These are phyloP conservation scores for Myotis davidii DNA, from an alignment of 2,113 vertebrate species.

Conservation along the genomic window DNA sequence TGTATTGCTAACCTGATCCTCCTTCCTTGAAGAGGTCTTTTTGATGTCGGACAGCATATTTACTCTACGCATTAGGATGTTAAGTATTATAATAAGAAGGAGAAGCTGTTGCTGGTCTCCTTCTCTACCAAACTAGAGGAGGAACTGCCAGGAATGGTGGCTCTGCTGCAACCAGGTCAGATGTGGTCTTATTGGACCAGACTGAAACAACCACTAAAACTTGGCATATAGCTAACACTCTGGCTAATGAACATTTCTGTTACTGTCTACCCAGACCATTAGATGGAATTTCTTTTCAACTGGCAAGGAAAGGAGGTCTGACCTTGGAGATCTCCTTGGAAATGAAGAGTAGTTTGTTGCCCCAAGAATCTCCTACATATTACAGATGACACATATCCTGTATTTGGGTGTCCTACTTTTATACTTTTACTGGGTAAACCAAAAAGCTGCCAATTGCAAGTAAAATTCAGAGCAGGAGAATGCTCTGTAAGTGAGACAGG, in stretches of 20 bases:
- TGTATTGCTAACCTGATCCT: neutral
- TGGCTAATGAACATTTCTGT: neutral
- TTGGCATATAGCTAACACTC: neutral
- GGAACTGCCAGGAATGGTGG: neutral
- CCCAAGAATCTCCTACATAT: neutral
- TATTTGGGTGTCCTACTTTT: neutral
- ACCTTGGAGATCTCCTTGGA: neutral
- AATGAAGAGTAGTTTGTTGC: neutral
- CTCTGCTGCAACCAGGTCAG: neutral
- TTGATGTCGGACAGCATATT: neutral
- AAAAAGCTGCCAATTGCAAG: neutral
- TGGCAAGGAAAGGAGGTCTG: slow-evolving; percentile 5
- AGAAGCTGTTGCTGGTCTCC: neutral
- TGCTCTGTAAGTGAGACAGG: neutral
- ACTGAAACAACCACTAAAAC: neutral
- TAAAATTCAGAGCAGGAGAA: neutral
- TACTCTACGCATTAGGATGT: neutral
- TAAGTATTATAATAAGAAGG: neutral
- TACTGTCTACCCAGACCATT: neutral
- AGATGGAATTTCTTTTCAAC: neutral
- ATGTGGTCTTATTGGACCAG: neutral
- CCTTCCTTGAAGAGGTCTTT: neutral
- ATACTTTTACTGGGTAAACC: neutral
- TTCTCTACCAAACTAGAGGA: neutral
- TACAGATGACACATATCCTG: neutral